Evolutionary conservation across 1,140 invertebrate species (phyloP), one percentile per base, ranked within the genome.

Genomic region (Dendrolimus punctatus): DNA sequence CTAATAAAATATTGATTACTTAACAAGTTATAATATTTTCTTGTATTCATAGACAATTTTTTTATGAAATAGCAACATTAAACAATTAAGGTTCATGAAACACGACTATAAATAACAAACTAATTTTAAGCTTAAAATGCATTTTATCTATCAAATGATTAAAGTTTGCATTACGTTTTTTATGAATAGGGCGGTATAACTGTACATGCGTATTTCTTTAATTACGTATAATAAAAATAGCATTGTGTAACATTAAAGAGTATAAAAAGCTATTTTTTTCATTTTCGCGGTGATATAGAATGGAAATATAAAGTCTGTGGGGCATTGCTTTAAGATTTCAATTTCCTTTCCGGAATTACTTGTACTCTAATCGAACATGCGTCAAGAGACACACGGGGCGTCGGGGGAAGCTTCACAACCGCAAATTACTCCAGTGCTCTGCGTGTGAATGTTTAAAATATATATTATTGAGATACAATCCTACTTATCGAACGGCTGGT

Each of bases 301-400:
- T 64, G 66, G 68, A 71, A 79, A 75, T 73, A 78, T 74, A 64
- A 65, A 78, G 72, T 84, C 79, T 69, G 70, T 76, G 66, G 82
- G 73, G 80, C 73, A 85, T 85, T 82, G 77, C 79, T 69, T 71
- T 81, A 84, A 84, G 77, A 84, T 85, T 84, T 85, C 80, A 84
- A 85, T 85, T 85, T 85, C 80, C 82, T 85, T 81, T 77, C 73
- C 77, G 74, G 79, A 84, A 82, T 83, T 83, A 85, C 82, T 80
- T 82, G 73, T 76, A 62, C 71, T 79, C 74, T 83, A 85, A 85
- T 85, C 82, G 82, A 83, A 81, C 80, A 79, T 73, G 78, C 79
- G 78, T 85, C 73, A 71, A 64, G 73, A 78, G 73, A 74, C 64
- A 62, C 56, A 55, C 50, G 62, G 61, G 54, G 49, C 39, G 44